A percentile compares a stretch with the other conserved stretches of the same genome.
Conservation (phyloP, 2,797 vertebrate genomes). For the Lacerta bilineata region DNA sequence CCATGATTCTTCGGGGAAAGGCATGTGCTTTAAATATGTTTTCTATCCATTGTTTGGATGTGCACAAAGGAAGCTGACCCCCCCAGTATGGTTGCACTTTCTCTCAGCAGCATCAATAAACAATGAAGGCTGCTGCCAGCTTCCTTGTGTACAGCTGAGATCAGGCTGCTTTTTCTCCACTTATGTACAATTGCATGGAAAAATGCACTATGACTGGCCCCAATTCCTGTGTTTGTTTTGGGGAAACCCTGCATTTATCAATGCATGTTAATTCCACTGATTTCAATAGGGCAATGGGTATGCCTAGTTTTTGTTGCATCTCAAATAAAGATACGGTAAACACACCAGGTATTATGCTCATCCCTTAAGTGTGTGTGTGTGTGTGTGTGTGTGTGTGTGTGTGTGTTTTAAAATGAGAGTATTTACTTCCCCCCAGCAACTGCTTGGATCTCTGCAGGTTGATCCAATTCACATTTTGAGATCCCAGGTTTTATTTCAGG, state of each 20-base stretch:
- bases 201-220: background rate
- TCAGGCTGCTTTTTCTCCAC: background rate
- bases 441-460: background rate
- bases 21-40: too few relatives aligned
- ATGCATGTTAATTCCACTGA: background rate
- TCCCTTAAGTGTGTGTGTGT: background rate
- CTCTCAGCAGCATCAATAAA: background rate
- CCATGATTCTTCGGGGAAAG: too few relatives aligned
- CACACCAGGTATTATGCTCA: background rate
- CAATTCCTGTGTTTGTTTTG: background rate
- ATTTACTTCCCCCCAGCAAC: background rate
- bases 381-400: too few relatives aligned
- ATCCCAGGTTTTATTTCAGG: conserved; percentile 18
- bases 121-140: background rate
- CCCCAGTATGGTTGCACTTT: background rate
- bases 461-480: background rate
- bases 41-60: too few relatives aligned
- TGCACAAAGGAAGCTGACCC: background rate
- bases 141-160: background rate
- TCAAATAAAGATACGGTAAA: background rate
- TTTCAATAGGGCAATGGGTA: background rate
- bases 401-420: background rate
- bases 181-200: background rate
- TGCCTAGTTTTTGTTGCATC: background rate
- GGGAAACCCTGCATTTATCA: background rate